Evolutionary conservation across 2,888 invertebrate genomes (phyloP).

Genomic region (Homarus gammarus): DNA sequence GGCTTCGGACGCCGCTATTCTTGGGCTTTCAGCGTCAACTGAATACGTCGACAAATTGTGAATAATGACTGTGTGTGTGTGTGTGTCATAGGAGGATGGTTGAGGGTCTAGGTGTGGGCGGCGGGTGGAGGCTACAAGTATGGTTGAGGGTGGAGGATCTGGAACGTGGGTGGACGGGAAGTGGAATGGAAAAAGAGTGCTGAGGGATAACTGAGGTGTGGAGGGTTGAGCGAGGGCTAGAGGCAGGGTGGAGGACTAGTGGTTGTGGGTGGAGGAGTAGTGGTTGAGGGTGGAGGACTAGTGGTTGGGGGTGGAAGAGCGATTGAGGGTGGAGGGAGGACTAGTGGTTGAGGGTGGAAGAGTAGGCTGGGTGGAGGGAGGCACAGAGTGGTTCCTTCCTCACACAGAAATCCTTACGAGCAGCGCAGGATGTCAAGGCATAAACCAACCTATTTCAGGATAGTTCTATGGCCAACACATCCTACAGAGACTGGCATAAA

Average conservation of each 20-base stretch:
- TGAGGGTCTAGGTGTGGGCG: neutral
- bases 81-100: neutral
- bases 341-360: neutral
- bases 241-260: neutral
- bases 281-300: neutral
- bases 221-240: too few relatives aligned
- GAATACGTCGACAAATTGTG: constrained; percentile 5
- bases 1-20: too few relatives aligned
- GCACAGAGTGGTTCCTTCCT: too few relatives aligned
- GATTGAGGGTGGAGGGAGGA: neutral
- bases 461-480: too few relatives aligned
- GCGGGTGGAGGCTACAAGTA: too few relatives aligned
- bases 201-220: too few relatives aligned
- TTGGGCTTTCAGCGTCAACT: neutral
- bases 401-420: too few relatives aligned
- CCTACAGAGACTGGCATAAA: too few relatives aligned
- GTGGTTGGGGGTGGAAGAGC: neutral
- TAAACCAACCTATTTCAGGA: too few relatives aligned
- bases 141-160: neutral
- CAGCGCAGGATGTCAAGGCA: too few relatives aligned
- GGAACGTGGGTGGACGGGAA: neutral
- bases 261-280: neutral
- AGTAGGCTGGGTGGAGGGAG: neutral
- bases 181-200: too few relatives aligned
- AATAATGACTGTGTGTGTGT: neutral